phyloP scores from a whole-genome alignment of 2,113 vertebrate species.

The Phylloscopus trochilus region DNA sequence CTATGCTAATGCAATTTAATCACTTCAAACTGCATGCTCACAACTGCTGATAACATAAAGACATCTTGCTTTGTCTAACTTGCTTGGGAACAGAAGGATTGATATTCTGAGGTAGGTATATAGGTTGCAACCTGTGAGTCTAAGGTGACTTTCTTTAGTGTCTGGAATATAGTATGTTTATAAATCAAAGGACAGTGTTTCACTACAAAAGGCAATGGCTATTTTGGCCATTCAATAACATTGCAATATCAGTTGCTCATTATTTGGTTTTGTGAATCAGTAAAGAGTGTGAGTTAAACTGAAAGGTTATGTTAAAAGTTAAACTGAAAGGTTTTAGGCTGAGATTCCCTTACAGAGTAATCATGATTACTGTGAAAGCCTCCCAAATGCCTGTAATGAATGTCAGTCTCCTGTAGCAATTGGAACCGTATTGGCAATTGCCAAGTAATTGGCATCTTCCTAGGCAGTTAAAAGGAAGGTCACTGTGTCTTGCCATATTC shows the following conservation, averaged over 20 bases:
- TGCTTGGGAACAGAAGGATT: background rate
- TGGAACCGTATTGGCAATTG: background rate
- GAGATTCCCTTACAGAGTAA: background rate
- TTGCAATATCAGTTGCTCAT: fast-evolving
- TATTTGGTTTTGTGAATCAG: background rate
- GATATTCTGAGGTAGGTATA: background rate
- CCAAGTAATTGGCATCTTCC: background rate
- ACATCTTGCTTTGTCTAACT: background rate
- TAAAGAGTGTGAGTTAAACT: background rate
- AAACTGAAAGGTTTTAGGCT: background rate
- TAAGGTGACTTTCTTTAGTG: background rate
- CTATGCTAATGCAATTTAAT: background rate
- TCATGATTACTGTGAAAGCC: background rate
- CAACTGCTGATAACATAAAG: background rate
- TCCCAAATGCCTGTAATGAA: background rate
- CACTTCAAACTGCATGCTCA: background rate
- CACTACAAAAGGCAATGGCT: background rate
- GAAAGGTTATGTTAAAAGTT: background rate
- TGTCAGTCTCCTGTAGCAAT: background rate
- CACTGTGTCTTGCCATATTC: background rate
- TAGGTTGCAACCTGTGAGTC: background rate
- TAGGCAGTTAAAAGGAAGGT: background rate
- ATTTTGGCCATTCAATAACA: background rate
- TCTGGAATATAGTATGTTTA: background rate
- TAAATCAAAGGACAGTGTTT: background rate